A percentile compares a stretch with the other conserved stretches of the same genome.
Evolutionary conservation across 2,113 vertebrate species (phyloP).

Genomic region (Herpailurus yagouaroundi): DNA sequence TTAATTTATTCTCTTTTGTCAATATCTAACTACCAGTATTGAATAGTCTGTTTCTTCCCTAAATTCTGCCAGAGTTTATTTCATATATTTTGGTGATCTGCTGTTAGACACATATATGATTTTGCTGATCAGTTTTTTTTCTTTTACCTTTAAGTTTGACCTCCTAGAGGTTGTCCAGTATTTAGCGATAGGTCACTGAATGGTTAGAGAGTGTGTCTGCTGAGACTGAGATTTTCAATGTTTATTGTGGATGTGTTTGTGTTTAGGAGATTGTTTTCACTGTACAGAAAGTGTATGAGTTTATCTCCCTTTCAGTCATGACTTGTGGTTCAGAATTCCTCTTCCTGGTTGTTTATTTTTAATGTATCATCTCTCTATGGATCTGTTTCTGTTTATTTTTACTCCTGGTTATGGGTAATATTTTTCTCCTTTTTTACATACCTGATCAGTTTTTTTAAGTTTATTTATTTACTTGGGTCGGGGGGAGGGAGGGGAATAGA

Average conservation of each 20-base stretch:
- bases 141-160: neutral
- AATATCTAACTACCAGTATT: neutral
- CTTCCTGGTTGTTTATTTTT: neutral
- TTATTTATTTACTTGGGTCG: no score
- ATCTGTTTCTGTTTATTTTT: neutral
- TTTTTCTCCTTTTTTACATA: neutral
- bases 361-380: neutral
- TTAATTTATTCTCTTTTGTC: neutral
- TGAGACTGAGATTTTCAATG: neutral
- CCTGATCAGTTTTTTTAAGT: neutral
- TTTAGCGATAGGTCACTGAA: neutral
- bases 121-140: neutral
- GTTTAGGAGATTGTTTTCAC: neutral
- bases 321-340: neutral
- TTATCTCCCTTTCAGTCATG: neutral
- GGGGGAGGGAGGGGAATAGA: no score
- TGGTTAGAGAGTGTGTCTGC: neutral
- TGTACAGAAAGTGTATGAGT: neutral
- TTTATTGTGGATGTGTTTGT: neutral
- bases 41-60: neutral
- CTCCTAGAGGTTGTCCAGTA: neutral
- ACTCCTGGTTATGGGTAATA: neutral
- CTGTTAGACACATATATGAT: neutral
- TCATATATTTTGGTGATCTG: neutral
- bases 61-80: neutral